Evolutionary conservation across 2,888 invertebrate genomes (phyloP).

Genomic region (Proisotoma minuta): DNA sequence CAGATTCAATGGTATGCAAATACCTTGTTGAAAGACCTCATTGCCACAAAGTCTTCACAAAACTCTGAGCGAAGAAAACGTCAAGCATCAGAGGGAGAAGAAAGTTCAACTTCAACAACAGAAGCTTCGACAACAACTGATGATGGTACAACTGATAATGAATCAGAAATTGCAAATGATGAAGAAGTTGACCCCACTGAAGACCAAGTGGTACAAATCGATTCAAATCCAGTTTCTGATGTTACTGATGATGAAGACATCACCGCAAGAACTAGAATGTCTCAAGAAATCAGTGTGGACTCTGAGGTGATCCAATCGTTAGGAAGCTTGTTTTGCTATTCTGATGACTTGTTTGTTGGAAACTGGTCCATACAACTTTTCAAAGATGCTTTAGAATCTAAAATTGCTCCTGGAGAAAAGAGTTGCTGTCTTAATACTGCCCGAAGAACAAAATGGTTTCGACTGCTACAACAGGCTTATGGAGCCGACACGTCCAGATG

Average conservation of each 20-base stretch:
- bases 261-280: background rate
- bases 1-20: slow-evolving; percentile 38
- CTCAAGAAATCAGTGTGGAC: slow-evolving; percentile 10
- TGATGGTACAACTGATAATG: background rate
- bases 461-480: slow-evolving; percentile 30
- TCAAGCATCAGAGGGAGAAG: background rate
- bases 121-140: background rate
- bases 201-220: background rate
- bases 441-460: slow-evolving; percentile 32
- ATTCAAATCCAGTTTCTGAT: background rate
- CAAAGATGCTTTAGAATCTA: slow-evolving; percentile 37
- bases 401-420: slow-evolving; percentile 36
- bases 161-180: background rate
- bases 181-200: background rate
- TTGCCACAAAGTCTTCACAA: background rate
- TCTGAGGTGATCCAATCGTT: slow-evolving; percentile 28
- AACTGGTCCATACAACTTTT: slow-evolving; percentile 27
- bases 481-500: slow-evolving; percentile 41
- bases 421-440: slow-evolving; percentile 37
- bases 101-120: background rate
- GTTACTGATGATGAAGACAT: background rate
- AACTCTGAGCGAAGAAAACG: background rate
- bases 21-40: slow-evolving; percentile 29
- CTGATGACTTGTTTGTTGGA: slow-evolving; percentile 27
- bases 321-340: slow-evolving; percentile 42